A percentile compares a stretch with the other conserved stretches of the same genome.
phyloP scores from a whole-genome alignment of 2,888 invertebrate genomes.

The Drosophila subsilvestris region DNA sequence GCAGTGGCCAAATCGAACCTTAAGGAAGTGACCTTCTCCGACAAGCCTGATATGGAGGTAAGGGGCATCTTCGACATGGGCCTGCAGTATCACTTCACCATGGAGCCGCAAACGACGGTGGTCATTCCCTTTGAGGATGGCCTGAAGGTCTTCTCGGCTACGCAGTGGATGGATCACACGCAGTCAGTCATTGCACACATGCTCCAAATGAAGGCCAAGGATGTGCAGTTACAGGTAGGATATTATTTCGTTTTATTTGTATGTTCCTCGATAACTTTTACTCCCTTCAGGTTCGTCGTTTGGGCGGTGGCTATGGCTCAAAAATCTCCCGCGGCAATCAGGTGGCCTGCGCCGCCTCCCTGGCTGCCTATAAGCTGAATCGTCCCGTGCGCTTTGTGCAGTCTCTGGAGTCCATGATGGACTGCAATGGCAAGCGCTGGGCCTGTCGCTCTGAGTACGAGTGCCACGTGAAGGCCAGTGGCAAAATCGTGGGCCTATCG shows the following conservation, averaged over 20 bases:
- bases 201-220: constrained; percentile 87
- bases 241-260: not conserved
- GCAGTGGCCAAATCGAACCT: constrained; percentile 61
- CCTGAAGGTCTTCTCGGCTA: constrained; percentile 87
- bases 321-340: constrained; percentile 88
- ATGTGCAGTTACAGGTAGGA: constrained; percentile 88
- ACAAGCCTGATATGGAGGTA: constrained; percentile 51
- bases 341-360: constrained; percentile 87
- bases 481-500: constrained; percentile 88
- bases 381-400: constrained; percentile 90
- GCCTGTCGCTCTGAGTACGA: constrained; percentile 88
- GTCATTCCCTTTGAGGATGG: constrained; percentile 89
- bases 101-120: constrained; percentile 90
- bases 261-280: no score
- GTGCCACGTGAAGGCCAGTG: constrained; percentile 86
- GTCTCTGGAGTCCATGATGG: constrained; percentile 90
- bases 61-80: constrained; percentile 86
- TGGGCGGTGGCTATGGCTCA: constrained; percentile 93
- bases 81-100: constrained; percentile 89
- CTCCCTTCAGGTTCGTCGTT: constrained; percentile 84
- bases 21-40: constrained; percentile 36
- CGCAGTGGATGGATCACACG: constrained; percentile 88
- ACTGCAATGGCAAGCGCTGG: constrained; percentile 88
- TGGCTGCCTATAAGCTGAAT: constrained; percentile 87
- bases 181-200: constrained; percentile 86